Conservation (phyloP, 2,113 vertebrate species). For the Sciurus niger region DNA sequence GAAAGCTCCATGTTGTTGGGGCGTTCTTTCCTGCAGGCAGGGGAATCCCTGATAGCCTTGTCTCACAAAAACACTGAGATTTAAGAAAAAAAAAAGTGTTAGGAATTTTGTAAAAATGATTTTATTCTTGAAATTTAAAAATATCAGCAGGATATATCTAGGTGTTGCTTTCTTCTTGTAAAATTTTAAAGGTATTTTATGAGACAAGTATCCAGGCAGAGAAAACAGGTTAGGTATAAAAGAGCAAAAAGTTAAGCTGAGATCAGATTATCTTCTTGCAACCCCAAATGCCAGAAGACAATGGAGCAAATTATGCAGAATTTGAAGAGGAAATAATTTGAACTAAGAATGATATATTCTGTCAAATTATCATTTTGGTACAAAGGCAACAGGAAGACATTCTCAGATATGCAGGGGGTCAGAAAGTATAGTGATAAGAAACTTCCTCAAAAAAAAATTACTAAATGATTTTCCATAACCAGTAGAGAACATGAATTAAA, state of each 20-base stretch:
- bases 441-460: neutral
- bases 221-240: neutral
- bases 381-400: neutral
- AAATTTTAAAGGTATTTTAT: neutral
- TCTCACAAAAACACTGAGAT: neutral
- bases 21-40: too few species aligned
- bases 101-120: neutral
- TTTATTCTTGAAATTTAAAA: neutral
- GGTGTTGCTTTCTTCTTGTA: neutral
- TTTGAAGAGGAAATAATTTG: constrained; percentile 9
- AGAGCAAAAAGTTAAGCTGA: neutral
- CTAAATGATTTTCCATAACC: neutral
- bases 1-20: too few species aligned
- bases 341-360: neutral
- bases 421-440: neutral
- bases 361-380: neutral
- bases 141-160: neutral
- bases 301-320: neutral
- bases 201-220: neutral
- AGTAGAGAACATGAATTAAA: neutral
- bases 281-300: neutral
- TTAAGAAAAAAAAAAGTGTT: neutral
- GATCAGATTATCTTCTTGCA: neutral
- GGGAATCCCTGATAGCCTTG: too few species aligned
- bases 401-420: neutral